Base-by-base conservation (phyloP, 2,888 invertebrate species). In the Cheilosia vulpina region DNA sequence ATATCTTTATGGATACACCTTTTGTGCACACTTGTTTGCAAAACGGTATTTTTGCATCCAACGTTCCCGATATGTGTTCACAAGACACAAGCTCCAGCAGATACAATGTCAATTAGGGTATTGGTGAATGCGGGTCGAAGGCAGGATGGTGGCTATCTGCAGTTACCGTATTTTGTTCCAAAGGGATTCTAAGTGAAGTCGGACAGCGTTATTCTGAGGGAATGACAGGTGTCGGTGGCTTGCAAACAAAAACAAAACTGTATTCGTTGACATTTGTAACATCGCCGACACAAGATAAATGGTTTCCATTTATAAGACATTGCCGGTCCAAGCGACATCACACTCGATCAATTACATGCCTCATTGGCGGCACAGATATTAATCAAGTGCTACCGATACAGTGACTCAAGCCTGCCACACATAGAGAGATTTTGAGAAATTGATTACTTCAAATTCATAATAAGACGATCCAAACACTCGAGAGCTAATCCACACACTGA, bases 31-130 rank as follows among this genome's bases (percentile, higher is more conserved):
- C 81, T 81, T 81, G 85, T 81, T 85, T 81, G 72, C 66, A 57
- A 72, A 85, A 85, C 85, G 85, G 85, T 85, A 85, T 85, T 85
- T 85, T 81, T 85, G 81, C 85, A 85, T 63, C 63, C 45, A 60
- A 60, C 55, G 52, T 47, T 65, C 52, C 62, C 45, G 55, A 13
- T 66, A 73, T 75, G 79, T 84, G 41, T 71, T 75, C 43, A 58
- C 68, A 66, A 13, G 21, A 47, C 53, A 75, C 77, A 71, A 65
- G 43, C 65, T 47, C 53, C 27, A 62, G 81, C 60, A 65, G 71
- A 72, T 76, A 57, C 57, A 71, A 77, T 72, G 76, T 81, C 81
- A 85, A 85, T 85, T 85, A 81, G 76, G 58, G 81, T 81, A 81
- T 81, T 72, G 77, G 77, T 81, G 77, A 58, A 81, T 85, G 72